A percentile compares a stretch with the other conserved stretches of the same genome.
These are phyloP conservation scores for Coturnix japonica DNA, from an alignment of 2,113 vertebrate species.

Conservation along the genomic window DNA sequence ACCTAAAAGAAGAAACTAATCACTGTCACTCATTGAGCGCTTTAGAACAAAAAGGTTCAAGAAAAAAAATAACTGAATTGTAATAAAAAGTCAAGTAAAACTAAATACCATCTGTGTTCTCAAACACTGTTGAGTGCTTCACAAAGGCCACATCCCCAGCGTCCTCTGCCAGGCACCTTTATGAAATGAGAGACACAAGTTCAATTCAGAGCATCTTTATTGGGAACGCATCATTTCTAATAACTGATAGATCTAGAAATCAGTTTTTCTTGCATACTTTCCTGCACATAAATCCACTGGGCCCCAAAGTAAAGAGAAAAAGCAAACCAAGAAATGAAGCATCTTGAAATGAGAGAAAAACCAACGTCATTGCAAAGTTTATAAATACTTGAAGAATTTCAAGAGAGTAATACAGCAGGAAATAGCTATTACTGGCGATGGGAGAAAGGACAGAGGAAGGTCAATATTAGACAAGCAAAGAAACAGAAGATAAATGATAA, in stretches of 20 bases:
- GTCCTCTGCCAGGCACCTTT: constrained; percentile 85
- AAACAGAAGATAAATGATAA: not conserved
- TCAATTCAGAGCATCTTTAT: not conserved
- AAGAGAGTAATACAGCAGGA: not conserved
- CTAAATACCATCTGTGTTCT: constrained; percentile 88
- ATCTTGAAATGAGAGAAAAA: not conserved
- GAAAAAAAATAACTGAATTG: not conserved
- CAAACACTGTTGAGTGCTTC: constrained; percentile 90
- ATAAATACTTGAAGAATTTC: not conserved
- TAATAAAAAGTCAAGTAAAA: not conserved
- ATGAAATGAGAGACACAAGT: not conserved
- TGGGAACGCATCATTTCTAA: not conserved
- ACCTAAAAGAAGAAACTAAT: constrained; percentile 73
- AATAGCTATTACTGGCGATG: not conserved
- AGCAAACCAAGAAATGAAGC: not conserved
- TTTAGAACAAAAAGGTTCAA: not conserved
- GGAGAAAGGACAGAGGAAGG: not conserved
- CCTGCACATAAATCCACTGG: not conserved
- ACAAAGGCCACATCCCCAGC: constrained; percentile 93
- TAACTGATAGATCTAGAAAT: not conserved
- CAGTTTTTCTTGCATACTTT: not conserved
- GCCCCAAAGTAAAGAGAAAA: not conserved
- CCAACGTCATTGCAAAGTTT: not conserved
- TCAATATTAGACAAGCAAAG: not conserved
- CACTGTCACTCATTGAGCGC: not conserved